A percentile compares a stretch with the other conserved stretches of the same genome.
Evolutionary conservation across 1,140 invertebrate genomes (phyloP).

Genomic region (Andricus grossulariae): DNA sequence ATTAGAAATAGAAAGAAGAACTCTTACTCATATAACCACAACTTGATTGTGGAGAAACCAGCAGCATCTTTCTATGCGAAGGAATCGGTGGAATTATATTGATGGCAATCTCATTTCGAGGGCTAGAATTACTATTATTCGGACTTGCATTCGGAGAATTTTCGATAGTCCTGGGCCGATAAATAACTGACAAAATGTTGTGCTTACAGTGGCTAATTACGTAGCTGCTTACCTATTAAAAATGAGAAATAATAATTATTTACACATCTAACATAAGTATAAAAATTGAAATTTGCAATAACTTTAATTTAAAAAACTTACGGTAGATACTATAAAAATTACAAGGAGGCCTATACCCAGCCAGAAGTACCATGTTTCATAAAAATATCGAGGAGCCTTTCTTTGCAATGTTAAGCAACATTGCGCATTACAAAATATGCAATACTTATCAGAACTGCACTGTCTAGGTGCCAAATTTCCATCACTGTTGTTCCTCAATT

Average conservation of each 20-base stretch:
- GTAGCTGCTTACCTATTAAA: slow-evolving; percentile 62
- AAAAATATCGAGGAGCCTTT: slow-evolving; percentile 63
- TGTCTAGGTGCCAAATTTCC: slow-evolving; percentile 40
- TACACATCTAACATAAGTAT: background rate
- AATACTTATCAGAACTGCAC: slow-evolving; percentile 58
- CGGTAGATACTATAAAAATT: slow-evolving; percentile 63
- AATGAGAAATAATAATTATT: background rate
- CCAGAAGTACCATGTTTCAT: slow-evolving; percentile 71
- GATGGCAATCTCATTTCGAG: slow-evolving; percentile 66
- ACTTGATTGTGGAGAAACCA: slow-evolving; percentile 60
- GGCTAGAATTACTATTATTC: background rate
- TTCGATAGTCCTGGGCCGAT: background rate
- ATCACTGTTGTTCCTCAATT: slow-evolving; percentile 42
- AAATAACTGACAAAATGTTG: slow-evolving; percentile 49
- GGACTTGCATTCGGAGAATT: background rate
- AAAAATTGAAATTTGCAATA: background rate
- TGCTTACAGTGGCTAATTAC: slow-evolving; percentile 64
- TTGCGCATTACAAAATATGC: slow-evolving; percentile 62
- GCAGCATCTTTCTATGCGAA: slow-evolving; percentile 64
- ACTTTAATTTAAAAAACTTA: slow-evolving; percentile 40
- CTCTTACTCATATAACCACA: slow-evolving; percentile 63
- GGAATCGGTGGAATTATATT: slow-evolving; percentile 64
- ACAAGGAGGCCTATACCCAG: slow-evolving; percentile 62
- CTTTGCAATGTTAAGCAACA: slow-evolving; percentile 63
- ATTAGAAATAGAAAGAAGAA: background rate